Base-by-base conservation (phyloP, 1,140 invertebrate genomes). In the Frieseomelitta varia region DNA sequence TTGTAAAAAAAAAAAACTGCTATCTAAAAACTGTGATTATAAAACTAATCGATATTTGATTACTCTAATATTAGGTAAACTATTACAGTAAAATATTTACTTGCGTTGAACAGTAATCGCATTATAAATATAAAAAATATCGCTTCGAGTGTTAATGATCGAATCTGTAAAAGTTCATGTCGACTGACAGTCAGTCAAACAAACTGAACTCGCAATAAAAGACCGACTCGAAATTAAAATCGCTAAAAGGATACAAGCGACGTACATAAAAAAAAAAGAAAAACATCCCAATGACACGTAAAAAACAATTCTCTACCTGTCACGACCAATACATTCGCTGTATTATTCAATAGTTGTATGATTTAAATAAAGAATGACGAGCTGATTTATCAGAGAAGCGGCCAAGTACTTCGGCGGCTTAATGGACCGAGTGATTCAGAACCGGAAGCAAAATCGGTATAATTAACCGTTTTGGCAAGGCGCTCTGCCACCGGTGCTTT, bases 381-480 rank as follows among this genome's bases (percentile, higher is more conserved):
- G 53, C n/a, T 21, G 27, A 47, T 34, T 24, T 53, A 15, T 76
- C 55, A 12, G 55, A 21, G 4, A 15, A 27, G 4, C 17, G 11
- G 81, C 75, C 76, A 84, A 84, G 72, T 79, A 27, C n/a, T 69
- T 79, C 39, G n/a, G 21, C 10, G 17, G 19, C 15, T 84, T 79
- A 63, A 84, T 79, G 75, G 67, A 51, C 47, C 39, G 30, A 30
- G 47, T 72, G 81, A 79, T 61, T 84, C 81, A 63, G 30, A 19
- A 53, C 19, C 76, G 76, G 76, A 83, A 78, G 15, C 21, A 19
- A 0, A 12, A n/a, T 47, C 21, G 39, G 21, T 78, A 79, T 84
- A 79, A 78, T 79, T 84, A 79, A 84, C 56, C n/a, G 2, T 55
- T 84, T 84, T 84, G 81, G 81, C 81, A 84, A 39, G 21, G 12